Conservation (phyloP, 2,888 invertebrate species). For the Thecophora atra region DNA sequence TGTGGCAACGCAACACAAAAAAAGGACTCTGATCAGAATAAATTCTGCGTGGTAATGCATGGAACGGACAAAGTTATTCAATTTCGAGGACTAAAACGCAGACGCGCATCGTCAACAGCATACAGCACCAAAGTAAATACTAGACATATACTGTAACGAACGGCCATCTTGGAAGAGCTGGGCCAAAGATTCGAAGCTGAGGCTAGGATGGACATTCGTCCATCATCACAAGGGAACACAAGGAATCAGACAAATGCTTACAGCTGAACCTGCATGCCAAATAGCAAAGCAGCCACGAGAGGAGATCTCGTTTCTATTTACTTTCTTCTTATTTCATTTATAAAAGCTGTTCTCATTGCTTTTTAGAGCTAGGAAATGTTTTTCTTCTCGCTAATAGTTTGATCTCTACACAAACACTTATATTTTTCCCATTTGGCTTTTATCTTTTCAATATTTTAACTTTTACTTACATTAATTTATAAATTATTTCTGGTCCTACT, state of each 20-base stretch:
- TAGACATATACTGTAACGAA: slow-evolving; percentile 59
- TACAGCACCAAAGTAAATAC: slow-evolving; percentile 8
- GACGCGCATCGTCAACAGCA: not conserved
- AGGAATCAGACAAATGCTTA: not conserved
- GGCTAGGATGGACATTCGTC: not conserved
- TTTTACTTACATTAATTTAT: slow-evolving; percentile 25
- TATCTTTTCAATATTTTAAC: not conserved
- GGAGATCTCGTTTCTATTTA: not conserved
- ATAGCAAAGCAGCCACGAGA: not conserved
- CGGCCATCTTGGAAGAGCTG: slow-evolving; percentile 63
- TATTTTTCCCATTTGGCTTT: not conserved
- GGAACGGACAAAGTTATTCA: not conserved
- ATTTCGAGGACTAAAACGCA: not conserved
- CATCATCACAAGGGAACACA: slow-evolving; percentile 5
- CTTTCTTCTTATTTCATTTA: not conserved
- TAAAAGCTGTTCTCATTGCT: not conserved
- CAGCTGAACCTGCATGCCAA: not conserved
- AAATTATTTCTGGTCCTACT: not conserved
- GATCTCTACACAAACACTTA: not conserved
- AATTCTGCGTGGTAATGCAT: not conserved
- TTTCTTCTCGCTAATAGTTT: not conserved
- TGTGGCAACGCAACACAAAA: slow-evolving; percentile 19
- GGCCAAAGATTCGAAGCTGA: slow-evolving; percentile 31
- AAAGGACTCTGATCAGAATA: slow-evolving; percentile 16
- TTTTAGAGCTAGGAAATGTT: not conserved